Conservation (phyloP, 2,888 invertebrate species). For the Proisotoma minuta region DNA sequence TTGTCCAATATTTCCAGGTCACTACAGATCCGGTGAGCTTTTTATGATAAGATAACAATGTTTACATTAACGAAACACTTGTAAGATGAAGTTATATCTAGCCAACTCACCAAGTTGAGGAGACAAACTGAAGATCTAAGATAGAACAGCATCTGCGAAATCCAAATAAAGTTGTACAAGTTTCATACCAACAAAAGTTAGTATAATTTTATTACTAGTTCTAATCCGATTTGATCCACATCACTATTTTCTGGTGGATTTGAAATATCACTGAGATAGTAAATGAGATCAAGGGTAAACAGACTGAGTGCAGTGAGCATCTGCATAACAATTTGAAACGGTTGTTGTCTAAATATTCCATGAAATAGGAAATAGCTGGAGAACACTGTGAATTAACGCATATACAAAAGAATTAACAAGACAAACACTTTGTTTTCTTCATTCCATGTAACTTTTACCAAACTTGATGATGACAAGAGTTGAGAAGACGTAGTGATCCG, state of each 20-base stretch:
- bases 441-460: slow-evolving; percentile 17
- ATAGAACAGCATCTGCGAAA: slow-evolving; percentile 19
- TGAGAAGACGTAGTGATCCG: slow-evolving; percentile 32
- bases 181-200: not conserved
- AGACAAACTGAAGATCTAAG: slow-evolving; percentile 9
- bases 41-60: no score
- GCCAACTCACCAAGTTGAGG: slow-evolving; percentile 13
- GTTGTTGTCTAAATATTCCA: slow-evolving; percentile 34
- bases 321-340: slow-evolving; percentile 38
- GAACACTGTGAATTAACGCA: slow-evolving; percentile 21
- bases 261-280: slow-evolving; percentile 19
- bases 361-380: slow-evolving; percentile 30
- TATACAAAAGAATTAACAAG: no score
- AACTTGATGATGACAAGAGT: slow-evolving; percentile 33
- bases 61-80: no score
- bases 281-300: slow-evolving; percentile 32
- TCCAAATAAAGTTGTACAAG: not conserved
- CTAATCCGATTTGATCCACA: slow-evolving; percentile 13
- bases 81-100: no score
- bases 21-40: slow-evolving; percentile 23
- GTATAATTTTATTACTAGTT: slow-evolving; percentile 16
- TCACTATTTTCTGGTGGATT: slow-evolving; percentile 18
- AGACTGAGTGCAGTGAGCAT: slow-evolving; percentile 25
- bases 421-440: no score
- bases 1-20: slow-evolving; percentile 27